These are phyloP conservation scores for Stichopus horrens DNA, from an alignment of 53 echinoderm and acorn worm species.

Conservation along the genomic window DNA sequence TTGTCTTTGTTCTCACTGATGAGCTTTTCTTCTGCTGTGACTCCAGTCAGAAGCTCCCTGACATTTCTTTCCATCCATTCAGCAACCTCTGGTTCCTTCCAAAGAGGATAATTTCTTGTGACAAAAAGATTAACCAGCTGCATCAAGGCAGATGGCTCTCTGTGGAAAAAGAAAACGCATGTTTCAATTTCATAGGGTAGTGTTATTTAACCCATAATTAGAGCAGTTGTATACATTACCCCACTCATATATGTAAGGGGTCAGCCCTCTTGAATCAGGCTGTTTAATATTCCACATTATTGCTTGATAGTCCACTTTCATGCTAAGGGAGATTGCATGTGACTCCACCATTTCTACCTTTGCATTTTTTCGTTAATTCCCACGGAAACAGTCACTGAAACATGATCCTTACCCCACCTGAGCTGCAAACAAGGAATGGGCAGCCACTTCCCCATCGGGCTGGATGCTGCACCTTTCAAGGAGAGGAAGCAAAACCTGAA, in stretches of 20 bases:
- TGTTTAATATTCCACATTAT: no score
- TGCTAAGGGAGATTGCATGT: no score
- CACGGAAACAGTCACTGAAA: no score
- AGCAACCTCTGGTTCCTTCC: conserved; percentile 92
- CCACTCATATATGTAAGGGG: no score
- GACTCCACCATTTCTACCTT: no score
- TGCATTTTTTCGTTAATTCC: no score
- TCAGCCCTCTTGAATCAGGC: no score
- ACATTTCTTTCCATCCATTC: conserved; percentile 85
- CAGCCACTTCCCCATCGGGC: conserved; percentile 67
- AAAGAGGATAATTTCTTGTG: conserved; percentile 74
- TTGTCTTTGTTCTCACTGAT: conserved; percentile 77
- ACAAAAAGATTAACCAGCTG: conserved; percentile 86
- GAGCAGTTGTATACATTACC: no score
- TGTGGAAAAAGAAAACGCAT: conserved; percentile 23
- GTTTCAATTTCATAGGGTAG: no score
- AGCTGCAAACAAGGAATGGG: conserved; percentile 71
- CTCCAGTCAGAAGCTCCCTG: conserved; percentile 59
- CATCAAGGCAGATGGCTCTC: conserved; percentile 71
- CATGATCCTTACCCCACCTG: conserved; percentile 58
- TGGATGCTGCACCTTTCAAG: conserved; percentile 91
- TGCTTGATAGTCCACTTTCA: no score
- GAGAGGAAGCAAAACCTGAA: conserved; percentile 76
- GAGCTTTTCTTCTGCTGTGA: conserved; percentile 61
- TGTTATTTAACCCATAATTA: no score